A percentile compares a stretch with the other conserved stretches of the same genome.
Evolutionary conservation across 2,113 vertebrate species (phyloP).

Genomic region (Oryzias woworae): DNA sequence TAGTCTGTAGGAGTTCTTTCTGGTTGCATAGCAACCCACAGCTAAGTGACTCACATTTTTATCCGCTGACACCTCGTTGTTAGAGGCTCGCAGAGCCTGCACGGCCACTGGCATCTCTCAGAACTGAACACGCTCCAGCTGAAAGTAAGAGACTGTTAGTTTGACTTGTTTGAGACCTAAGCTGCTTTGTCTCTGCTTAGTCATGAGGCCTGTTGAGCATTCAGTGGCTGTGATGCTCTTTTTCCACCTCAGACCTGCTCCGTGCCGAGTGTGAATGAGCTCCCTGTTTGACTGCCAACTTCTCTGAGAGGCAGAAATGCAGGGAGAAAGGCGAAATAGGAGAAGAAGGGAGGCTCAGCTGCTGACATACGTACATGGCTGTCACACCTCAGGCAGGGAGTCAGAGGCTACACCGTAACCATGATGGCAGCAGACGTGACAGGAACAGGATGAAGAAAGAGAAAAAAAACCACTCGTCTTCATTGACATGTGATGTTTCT

Average conservation of each 20-base stretch:
- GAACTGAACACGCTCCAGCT: constrained; percentile 3
- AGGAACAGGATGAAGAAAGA: too few relatives aligned
- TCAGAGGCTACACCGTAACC: constrained; percentile 26
- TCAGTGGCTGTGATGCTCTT: constrained; percentile 61
- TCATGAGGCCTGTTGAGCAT: constrained; percentile 53
- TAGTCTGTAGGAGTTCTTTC: constrained; percentile 21
- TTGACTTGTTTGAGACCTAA: constrained; percentile 30
- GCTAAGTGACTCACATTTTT: constrained; percentile 34
- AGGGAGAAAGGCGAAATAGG: neutral
- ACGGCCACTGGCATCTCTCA: neutral
- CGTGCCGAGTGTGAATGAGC: constrained; percentile 58
- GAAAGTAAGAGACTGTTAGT: constrained; percentile 11
- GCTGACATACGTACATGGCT: too few relatives aligned
- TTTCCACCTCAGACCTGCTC: constrained; percentile 64
- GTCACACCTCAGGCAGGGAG: neutral
- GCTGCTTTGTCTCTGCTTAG: constrained; percentile 53
- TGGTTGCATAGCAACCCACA: constrained; percentile 52
- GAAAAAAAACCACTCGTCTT: too few relatives aligned
- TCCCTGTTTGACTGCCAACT: constrained; percentile 66
- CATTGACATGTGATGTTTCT: too few relatives aligned
- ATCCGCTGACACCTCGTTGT: constrained; percentile 25
- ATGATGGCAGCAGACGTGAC: too few relatives aligned
- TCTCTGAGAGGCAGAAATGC: constrained; percentile 37
- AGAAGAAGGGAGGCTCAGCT: too few relatives aligned
- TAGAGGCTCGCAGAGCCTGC: constrained; percentile 2